Evolutionary conservation across 2,113 vertebrate species (phyloP).

Genomic region (Octodon degus): DNA sequence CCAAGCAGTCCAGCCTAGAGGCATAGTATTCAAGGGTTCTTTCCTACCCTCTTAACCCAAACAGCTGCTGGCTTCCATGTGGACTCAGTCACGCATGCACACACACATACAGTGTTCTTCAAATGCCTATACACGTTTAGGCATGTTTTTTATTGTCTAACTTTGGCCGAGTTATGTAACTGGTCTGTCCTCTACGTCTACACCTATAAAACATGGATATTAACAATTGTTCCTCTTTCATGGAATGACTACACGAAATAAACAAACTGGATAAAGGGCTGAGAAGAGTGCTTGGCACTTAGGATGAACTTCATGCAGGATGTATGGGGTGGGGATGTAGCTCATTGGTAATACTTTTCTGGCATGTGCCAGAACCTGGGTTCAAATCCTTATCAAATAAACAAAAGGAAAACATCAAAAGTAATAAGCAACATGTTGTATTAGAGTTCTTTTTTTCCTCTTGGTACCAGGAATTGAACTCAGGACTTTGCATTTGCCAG

Average conservation of each 20-base stretch:
- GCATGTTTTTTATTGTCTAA: neutral
- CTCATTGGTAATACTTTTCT: neutral
- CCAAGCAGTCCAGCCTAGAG: neutral
- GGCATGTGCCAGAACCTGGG: neutral
- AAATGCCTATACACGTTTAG: neutral
- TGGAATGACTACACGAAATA: neutral
- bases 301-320: neutral
- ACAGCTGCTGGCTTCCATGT: neutral
- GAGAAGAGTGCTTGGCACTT: neutral
- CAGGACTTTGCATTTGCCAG: too few relatives aligned
- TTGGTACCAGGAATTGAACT: too few relatives aligned
- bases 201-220: neutral
- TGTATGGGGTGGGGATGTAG: neutral
- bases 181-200: slow-evolving; percentile 13
- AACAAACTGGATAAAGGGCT: neutral
- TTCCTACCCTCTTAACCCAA: neutral
- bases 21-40: neutral
- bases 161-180: neutral
- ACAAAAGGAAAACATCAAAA: neutral
- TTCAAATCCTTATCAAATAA: neutral
- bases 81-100: neutral
- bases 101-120: neutral
- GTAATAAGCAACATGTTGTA: neutral
- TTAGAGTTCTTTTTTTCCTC: too few relatives aligned
- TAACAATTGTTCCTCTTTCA: neutral